Base-by-base conservation (phyloP, 1,140 invertebrate species). In the Caerostris darwini region DNA sequence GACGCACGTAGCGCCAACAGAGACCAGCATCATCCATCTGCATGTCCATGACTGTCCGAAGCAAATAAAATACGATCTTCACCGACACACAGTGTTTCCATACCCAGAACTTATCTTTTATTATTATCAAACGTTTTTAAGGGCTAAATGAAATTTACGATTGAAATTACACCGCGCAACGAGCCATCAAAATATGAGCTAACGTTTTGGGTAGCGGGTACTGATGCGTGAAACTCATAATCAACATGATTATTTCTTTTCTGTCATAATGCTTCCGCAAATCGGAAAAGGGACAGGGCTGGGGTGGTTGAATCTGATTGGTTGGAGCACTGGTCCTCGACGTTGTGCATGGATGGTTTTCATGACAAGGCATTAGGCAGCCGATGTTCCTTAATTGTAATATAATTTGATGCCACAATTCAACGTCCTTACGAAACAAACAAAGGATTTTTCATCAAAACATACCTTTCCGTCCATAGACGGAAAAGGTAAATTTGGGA, bases 81-180 rank as follows among this genome's bases (percentile, higher is more conserved):
- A 12, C 12, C 71, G 7, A 14, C 34, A 14, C 7, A 5, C 10
- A 50, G 34, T 77, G 12, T 50, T 4, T 77, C 2, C 53, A 77
- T 77, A 53, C 8, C 7, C 6, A 34, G 71, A 8, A 34, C 19
- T 34, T 77, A 77, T 77, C 71, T 77, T 77, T 77, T 77, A 77
- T 77, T 77, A 77, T 53, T 77, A 77, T 77, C 71, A 77, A 77
- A 12, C 71, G 71, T 77, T 77, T 77, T 77, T 50, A 58, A 58
- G 56, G 17, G 53, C 83, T 85, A 85, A 85, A 85, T 85, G 83
- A 85, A 85, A 85, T 85, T 85, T 85, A 85, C 83, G 83, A 85
- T 56, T 85, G 7, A 50, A 85, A 85, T 85, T 85, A 85, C 83
- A 85, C 17, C 17, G n/a, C 56, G 54, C 83, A 85, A 85, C 83